Conservation (phyloP, 1,140 invertebrate genomes). For the Drosophila tristis region DNA sequence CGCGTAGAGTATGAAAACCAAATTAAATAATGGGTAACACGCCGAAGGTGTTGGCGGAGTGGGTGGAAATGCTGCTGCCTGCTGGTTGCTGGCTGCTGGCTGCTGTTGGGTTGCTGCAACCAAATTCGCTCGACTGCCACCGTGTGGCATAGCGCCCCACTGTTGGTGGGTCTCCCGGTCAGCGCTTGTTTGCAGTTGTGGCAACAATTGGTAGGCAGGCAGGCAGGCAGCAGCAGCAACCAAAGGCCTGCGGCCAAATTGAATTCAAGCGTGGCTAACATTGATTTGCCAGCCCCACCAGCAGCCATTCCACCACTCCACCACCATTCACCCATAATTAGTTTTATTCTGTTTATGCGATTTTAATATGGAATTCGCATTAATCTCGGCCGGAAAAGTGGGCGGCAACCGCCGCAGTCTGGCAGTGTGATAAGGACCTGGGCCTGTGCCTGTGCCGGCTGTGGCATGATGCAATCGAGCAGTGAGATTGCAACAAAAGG, state of each 20-base stretch:
- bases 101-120: slow-evolving; percentile 30
- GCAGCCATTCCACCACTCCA: neutral
- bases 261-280: slow-evolving; percentile 74
- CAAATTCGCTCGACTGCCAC: slow-evolving; percentile 14
- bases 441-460: slow-evolving; percentile 15
- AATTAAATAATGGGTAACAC: slow-evolving; percentile 57
- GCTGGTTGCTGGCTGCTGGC: slow-evolving; percentile 38
- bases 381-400: slow-evolving; percentile 41
- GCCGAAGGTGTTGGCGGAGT: slow-evolving; percentile 37
- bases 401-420: slow-evolving; percentile 44
- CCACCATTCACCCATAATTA: slow-evolving; percentile 53
- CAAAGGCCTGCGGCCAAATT: slow-evolving; percentile 46
- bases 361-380: slow-evolving; percentile 67
- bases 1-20: slow-evolving; percentile 37
- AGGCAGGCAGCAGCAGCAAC: slow-evolving; percentile 11
- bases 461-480: slow-evolving; percentile 67
- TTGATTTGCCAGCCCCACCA: slow-evolving; percentile 52
- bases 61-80: slow-evolving; percentile 42
- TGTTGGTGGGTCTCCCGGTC: neutral
- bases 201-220: slow-evolving; percentile 48
- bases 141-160: slow-evolving; percentile 20
- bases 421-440: slow-evolving; percentile 68
- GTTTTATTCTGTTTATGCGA: slow-evolving; percentile 74
- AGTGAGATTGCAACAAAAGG: slow-evolving; percentile 61
- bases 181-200: slow-evolving; percentile 47